phyloP scores from a whole-genome alignment of 2,888 invertebrate genomes.

The Enchytraeus crypticus region DNA sequence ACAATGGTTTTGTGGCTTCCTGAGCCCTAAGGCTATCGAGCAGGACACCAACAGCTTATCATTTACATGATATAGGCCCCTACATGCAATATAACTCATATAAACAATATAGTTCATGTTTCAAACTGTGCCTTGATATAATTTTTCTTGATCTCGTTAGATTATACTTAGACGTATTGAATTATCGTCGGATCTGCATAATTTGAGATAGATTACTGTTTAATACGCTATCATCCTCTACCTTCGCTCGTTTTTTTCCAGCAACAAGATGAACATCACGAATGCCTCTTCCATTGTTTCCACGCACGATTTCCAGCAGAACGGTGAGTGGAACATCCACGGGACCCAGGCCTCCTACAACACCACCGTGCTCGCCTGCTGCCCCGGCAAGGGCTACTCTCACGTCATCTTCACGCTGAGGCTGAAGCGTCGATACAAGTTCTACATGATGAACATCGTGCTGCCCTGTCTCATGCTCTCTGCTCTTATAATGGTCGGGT shows the following conservation, averaged over 20 bases:
- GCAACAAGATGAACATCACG: slow-evolving; percentile 20
- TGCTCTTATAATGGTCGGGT: slow-evolving; percentile 27
- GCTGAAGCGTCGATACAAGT: slow-evolving; percentile 20
- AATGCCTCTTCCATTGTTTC: slow-evolving; percentile 1
- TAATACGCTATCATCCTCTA: not conserved
- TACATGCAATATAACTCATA: no score
- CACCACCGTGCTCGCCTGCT: slow-evolving; percentile 21
- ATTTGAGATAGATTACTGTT: no score
- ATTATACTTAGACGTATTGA: no score
- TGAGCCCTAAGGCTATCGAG: no score
- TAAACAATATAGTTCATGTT: no score
- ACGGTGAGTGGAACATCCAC: slow-evolving; percentile 25
- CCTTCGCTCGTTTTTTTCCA: no score
- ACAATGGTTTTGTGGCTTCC: no score
- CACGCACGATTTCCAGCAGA: slow-evolving; percentile 15
- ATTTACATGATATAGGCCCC: no score
- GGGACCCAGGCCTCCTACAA: slow-evolving; percentile 19
- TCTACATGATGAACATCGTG: slow-evolving; percentile 31
- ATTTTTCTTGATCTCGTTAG: no score
- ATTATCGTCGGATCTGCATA: no score
- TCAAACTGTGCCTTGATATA: no score
- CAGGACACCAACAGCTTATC: no score
- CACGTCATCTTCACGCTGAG: slow-evolving; percentile 27
- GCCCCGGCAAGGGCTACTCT: slow-evolving; percentile 21
- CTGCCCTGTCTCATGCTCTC: slow-evolving; percentile 29